Percentiles rank a stretch among this genome's conserved stretches.
Conservation (phyloP, 2,797 vertebrate species). For the Petrocephalus schoutedeni region DNA sequence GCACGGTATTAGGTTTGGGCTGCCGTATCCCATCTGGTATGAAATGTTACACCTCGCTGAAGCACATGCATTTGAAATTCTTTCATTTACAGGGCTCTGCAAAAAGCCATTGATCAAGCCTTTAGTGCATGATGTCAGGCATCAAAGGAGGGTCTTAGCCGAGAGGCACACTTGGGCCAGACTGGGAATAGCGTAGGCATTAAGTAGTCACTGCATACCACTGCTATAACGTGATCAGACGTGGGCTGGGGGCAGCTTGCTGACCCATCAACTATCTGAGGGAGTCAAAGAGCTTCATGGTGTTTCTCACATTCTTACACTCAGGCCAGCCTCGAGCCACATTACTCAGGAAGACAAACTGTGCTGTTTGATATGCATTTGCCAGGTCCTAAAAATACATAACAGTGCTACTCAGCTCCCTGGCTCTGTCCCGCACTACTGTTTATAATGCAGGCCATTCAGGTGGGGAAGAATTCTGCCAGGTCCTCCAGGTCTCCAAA, state of each 20-base stretch:
- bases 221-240: not conserved
- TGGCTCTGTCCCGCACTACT: not conserved
- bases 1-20: not conserved
- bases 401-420: not conserved
- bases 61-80: not conserved
- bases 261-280: not conserved
- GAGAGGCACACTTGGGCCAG: not conserved
- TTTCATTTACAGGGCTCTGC: not conserved
- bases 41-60: not conserved
- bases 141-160: not conserved
- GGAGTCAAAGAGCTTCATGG: not conserved
- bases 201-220: not conserved
- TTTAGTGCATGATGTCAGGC: not conserved
- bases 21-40: not conserved
- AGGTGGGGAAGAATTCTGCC: not conserved
- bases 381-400: not conserved
- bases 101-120: not conserved
- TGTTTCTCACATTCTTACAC: not conserved
- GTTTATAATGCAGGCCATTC: not conserved
- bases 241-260: not conserved
- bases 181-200: not conserved
- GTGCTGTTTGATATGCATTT: not conserved
- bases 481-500: not conserved
- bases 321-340: not conserved
- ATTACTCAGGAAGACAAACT: conserved; percentile 12